phyloP scores from a whole-genome alignment of 2,797 vertebrate genomes.

The Telmatherina bonti region DNA sequence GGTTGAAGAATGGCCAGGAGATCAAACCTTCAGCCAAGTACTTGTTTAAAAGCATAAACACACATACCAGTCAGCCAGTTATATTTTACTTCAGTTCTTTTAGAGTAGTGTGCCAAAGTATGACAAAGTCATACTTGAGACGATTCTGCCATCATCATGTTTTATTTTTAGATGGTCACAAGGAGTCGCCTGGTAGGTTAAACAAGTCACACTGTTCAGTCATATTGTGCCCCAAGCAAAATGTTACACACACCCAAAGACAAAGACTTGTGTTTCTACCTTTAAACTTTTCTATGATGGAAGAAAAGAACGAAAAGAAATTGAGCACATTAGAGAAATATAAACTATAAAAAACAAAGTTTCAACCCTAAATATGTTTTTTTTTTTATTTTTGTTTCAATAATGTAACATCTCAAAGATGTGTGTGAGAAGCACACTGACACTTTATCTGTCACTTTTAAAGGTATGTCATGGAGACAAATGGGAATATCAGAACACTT shows the following conservation, averaged over 20 bases:
- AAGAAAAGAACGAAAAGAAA: slow-evolving; percentile 10
- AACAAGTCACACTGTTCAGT: slow-evolving; percentile 39
- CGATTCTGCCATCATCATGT: slow-evolving; percentile 55
- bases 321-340: background rate
- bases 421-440: background rate
- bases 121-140: slow-evolving; percentile 53
- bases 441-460: slow-evolving; percentile 21
- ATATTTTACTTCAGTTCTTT: background rate
- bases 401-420: background rate
- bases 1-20: slow-evolving; percentile 93
- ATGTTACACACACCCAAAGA: slow-evolving; percentile 18
- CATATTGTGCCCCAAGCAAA: slow-evolving; percentile 43
- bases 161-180: slow-evolving; percentile 75
- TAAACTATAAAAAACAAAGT: background rate
- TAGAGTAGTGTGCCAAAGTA: background rate
- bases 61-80: background rate
- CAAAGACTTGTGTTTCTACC: slow-evolving; percentile 12
- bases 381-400: slow-evolving; percentile 1
- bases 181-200: slow-evolving; percentile 47
- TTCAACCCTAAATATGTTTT: background rate
- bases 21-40: slow-evolving; percentile 92
- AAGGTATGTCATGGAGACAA: slow-evolving; percentile 89
- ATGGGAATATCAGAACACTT: slow-evolving; percentile 87
- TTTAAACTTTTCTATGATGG: slow-evolving; percentile 7
- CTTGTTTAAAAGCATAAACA: slow-evolving; percentile 21